Base-by-base conservation (phyloP, 2,113 vertebrate genomes). In the Aegotheles bennettii region DNA sequence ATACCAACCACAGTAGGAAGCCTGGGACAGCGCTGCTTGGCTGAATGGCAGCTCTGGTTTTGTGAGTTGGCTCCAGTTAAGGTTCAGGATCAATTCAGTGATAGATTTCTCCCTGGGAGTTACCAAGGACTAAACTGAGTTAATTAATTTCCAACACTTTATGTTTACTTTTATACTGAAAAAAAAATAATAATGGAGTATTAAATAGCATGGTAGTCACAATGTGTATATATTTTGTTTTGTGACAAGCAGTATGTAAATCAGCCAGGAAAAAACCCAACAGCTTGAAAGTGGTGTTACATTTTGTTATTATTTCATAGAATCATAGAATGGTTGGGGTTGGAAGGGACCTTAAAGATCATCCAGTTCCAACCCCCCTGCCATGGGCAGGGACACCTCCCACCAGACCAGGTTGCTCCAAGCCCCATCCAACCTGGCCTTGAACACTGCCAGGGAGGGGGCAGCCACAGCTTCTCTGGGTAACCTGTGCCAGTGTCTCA, bases 191-290 rank as follows among this genome's bases (percentile, higher is more conserved):
- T 24, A 48, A 12, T 1, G 6, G 16, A 67, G 26, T 86, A 19
- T n/a, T 51, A 38, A 63, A 28, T 69, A 69, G 23, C 15, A 35
- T 48, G 35, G 36, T 45, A 69, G 33, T 65, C 8, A 38, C 53
- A 14, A n/a, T 73, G 18, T 78, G 9, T 50, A 67, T 74, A 4
- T 77, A 25, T 77, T 69, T 68, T 53, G 25, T 35, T 84, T 51
- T 33, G 36, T 35, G 51, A 65, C 23, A 20, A 42, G 8, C 3
- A 4, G 8, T 64, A 14, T 25, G 13, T 86, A 48, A 91, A 70
- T 74, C 1, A 3, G 6, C 21, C 4, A 51, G 8, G 15, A 3
- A 43, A 60, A 57, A 13, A 8, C 0, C 0, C 7, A 65, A 14
- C 28, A 90, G 8, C 28, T 65, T 87, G 71, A 67, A 83, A 77